These are phyloP conservation scores for Acronicta aceris DNA, from an alignment of 2,888 invertebrate species.

Conservation along the genomic window DNA sequence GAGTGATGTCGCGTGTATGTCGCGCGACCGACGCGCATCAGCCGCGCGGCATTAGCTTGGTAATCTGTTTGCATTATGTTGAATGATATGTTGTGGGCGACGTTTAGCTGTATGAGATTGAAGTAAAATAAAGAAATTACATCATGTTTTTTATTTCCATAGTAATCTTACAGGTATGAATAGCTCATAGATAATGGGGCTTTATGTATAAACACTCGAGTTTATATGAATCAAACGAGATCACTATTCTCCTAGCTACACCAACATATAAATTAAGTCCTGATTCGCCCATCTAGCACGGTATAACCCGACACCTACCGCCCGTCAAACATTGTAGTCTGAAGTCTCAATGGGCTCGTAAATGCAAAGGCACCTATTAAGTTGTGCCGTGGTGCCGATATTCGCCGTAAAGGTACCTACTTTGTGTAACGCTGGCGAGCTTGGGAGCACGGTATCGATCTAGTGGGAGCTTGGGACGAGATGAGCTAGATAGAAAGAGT, in stretches of 20 bases:
- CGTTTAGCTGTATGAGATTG: background rate
- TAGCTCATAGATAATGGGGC: too few species aligned
- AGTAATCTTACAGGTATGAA: too few species aligned
- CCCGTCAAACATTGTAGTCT: slow-evolving; percentile 39
- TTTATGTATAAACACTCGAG: too few species aligned
- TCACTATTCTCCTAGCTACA: slow-evolving; percentile 13
- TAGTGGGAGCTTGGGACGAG: background rate
- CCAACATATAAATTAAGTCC: slow-evolving; percentile 46
- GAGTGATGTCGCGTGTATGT: slow-evolving; percentile 25
- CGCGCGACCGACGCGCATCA: slow-evolving; percentile 15
- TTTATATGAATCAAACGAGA: slow-evolving; percentile 19
- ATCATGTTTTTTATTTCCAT: too few species aligned
- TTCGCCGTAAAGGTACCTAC: slow-evolving; percentile 33
- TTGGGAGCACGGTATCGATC: slow-evolving; percentile 41
- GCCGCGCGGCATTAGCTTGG: slow-evolving; percentile 12
- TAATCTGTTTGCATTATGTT: slow-evolving; percentile 20
- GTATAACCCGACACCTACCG: slow-evolving; percentile 25
- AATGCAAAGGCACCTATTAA: slow-evolving; percentile 49
- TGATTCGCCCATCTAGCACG: slow-evolving; percentile 21
- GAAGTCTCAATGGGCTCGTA: slow-evolving; percentile 47
- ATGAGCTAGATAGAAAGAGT: background rate
- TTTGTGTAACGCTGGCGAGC: slow-evolving; percentile 26
- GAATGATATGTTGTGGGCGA: slow-evolving; percentile 11
- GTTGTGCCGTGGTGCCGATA: slow-evolving; percentile 34
- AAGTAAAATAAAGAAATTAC: background rate